These are phyloP conservation scores for Argopecten irradians DNA, from an alignment of 1,140 invertebrate genomes.

Conservation along the genomic window DNA sequence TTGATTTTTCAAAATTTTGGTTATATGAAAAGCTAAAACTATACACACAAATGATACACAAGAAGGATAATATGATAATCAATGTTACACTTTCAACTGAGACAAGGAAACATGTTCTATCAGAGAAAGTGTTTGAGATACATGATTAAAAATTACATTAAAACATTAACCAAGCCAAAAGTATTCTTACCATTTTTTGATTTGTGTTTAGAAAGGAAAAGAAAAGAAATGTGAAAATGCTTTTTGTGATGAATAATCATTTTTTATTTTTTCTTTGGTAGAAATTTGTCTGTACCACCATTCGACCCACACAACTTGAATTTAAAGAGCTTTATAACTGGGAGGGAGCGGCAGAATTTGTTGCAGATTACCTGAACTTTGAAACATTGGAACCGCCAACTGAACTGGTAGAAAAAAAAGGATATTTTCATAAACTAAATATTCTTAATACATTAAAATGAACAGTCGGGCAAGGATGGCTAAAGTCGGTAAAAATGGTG, in stretches of 20 bases:
- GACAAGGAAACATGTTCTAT: not conserved
- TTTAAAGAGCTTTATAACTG: conserved; percentile 76
- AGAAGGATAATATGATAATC: too few species aligned
- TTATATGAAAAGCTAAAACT: too few species aligned
- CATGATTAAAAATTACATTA: not conserved
- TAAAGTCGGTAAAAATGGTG: too few species aligned
- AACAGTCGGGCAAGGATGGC: too few species aligned
- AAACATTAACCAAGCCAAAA: not conserved
- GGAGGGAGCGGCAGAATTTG: conserved; percentile 77
- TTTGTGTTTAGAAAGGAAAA: not conserved
- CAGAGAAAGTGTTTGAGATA: not conserved
- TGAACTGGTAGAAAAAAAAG: conserved; percentile 71
- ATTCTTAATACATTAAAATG: too few species aligned
- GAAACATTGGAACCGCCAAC: conserved; percentile 72
- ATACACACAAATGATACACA: too few species aligned
- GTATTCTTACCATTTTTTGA: too few species aligned
- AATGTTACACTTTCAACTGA: not conserved
- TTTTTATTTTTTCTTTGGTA: conserved; percentile 58
- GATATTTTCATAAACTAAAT: not conserved
- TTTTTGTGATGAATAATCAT: not conserved
- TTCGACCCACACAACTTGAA: conserved; percentile 75
- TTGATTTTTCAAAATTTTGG: too few species aligned
- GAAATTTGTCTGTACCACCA: conserved; percentile 79
- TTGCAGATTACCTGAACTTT: conserved; percentile 77
- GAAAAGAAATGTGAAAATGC: not conserved